Conservation (phyloP, 35 echinoderm and acorn worm genomes). For the Lytechinus pictus region DNA sequence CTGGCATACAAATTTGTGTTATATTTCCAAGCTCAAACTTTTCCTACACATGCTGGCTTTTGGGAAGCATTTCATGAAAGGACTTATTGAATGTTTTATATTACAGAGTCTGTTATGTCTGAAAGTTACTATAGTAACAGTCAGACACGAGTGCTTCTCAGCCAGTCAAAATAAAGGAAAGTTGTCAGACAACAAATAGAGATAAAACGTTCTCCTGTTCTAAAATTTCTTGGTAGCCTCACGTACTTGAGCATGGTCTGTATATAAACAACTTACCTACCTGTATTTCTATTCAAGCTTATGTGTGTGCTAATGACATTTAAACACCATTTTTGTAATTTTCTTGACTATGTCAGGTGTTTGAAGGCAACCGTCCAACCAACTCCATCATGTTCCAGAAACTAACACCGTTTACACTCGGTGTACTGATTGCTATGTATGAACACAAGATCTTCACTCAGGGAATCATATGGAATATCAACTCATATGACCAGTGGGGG, state of each 20-base stretch:
- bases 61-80: no score
- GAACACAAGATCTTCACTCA: conserved; percentile 99
- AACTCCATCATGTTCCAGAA: conserved; percentile 93
- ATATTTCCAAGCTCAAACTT: no score
- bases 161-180: no score
- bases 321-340: neutral
- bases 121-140: no score
- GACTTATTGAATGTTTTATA: no score
- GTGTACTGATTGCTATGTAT: conserved; percentile 88
- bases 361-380: conserved; percentile 98
- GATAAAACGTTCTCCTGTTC: no score
- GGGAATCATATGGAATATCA: conserved; percentile 90
- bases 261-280: neutral
- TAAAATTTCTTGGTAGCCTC: neutral
- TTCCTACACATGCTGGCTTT: no score
- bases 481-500: conserved; percentile 98
- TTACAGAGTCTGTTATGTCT: no score
- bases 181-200: no score
- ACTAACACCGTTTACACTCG: conserved; percentile 85
- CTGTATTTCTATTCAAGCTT: neutral
- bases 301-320: neutral
- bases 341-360: conserved; percentile 64
- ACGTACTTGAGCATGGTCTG: neutral
- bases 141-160: no score
- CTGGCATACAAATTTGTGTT: no score